Evolutionary conservation across 1,140 invertebrate genomes (phyloP).

Genomic region (Stegodyphus dumicola): DNA sequence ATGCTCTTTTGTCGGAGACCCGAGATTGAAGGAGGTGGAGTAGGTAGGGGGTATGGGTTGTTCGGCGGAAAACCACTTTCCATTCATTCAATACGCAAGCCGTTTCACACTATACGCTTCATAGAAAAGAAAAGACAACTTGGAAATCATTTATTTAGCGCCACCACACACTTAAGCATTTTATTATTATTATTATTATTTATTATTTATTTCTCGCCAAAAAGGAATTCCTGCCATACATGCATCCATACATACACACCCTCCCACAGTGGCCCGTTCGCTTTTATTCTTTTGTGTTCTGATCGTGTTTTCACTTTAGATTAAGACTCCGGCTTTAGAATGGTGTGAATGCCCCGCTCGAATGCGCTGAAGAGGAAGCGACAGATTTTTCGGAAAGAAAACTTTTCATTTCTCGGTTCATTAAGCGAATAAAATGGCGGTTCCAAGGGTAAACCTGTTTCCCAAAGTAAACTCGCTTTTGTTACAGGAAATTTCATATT

Average conservation of each 20-base stretch:
- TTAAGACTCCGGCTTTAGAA: too few relatives aligned
- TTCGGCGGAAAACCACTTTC: constrained; percentile 32
- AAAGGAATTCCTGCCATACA: background rate
- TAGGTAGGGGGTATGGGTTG: background rate
- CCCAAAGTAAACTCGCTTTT: too few relatives aligned
- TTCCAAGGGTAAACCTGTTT: too few relatives aligned
- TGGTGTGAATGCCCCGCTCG: too few relatives aligned
- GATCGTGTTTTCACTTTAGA: background rate
- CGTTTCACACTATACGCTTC: constrained; percentile 28
- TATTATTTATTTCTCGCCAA: background rate
- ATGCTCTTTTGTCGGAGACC: constrained; percentile 39
- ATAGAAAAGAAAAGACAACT: constrained; percentile 50
- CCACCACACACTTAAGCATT: constrained; percentile 22
- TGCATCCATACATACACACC: background rate
- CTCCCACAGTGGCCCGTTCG: constrained; percentile 1
- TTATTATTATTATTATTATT: constrained; percentile 9
- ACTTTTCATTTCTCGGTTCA: too few relatives aligned
- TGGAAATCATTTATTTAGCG: constrained; percentile 55
- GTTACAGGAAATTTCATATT: too few relatives aligned
- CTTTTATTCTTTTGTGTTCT: background rate
- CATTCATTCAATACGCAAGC: constrained; percentile 21
- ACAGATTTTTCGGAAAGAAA: too few relatives aligned
- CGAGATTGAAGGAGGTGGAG: background rate
- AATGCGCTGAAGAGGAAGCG: too few relatives aligned
- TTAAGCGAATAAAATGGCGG: too few relatives aligned